Conservation (phyloP, 2,888 invertebrate genomes). For the Thumatha senex region DNA sequence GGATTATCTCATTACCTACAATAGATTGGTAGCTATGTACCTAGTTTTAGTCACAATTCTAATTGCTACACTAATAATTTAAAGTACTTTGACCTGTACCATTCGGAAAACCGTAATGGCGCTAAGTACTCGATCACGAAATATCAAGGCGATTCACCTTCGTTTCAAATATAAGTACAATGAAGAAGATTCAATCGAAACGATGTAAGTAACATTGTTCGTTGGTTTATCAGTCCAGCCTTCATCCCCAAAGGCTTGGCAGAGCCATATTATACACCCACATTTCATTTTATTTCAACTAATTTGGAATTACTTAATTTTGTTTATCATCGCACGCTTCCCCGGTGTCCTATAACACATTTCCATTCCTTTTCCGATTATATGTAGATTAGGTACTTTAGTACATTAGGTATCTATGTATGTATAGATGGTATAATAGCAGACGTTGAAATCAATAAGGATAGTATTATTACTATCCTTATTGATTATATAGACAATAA, state of each 20-base stretch:
- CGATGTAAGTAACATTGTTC: not conserved
- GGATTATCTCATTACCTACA: not conserved
- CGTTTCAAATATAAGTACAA: conserved; percentile 25
- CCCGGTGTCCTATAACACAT: no score
- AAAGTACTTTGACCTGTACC: not conserved
- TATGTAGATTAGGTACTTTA: no score
- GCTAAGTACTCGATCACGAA: conserved; percentile 25
- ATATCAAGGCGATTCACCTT: conserved; percentile 23
- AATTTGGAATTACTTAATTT: no score
- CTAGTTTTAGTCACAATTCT: not conserved
- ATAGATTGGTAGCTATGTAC: not conserved
- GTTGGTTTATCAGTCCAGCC: no score
- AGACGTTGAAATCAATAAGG: not conserved
- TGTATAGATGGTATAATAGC: not conserved
- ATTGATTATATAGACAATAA: not conserved
- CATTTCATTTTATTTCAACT: no score
- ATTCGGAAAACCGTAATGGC: conserved; percentile 12
- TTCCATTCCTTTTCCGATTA: no score
- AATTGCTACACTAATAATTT: not conserved
- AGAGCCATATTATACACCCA: no score
- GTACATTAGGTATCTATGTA: no score
- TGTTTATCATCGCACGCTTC: no score
- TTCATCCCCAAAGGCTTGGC: no score
- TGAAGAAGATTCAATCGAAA: conserved; percentile 4
- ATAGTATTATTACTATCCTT: no score